Conservation (phyloP, 2,113 vertebrate species). For the Cheilinus undulatus region DNA sequence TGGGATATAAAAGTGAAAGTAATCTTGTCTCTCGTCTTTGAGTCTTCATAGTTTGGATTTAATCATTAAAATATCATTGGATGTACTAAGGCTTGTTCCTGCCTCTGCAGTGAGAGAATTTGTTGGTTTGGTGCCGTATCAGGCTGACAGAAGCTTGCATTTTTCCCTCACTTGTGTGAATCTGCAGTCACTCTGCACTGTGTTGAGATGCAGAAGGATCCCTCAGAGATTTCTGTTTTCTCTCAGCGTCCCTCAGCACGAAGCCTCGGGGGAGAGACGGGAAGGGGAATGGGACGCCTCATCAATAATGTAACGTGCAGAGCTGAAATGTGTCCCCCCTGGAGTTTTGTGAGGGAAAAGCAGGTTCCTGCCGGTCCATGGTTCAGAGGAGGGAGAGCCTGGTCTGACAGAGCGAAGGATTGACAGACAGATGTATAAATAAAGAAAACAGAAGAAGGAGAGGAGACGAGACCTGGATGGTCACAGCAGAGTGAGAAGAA, state of each 20-base stretch:
- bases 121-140: not conserved
- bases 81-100: not conserved
- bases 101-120: no score
- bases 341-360: conserved; percentile 11
- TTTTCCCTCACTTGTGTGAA: not conserved
- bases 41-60: not conserved
- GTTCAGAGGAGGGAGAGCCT: conserved; percentile 10
- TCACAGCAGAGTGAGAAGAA: not conserved
- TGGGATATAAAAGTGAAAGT: not conserved
- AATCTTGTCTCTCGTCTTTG: no score
- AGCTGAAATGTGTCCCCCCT: conserved; percentile 47
- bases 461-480: conserved; percentile 4
- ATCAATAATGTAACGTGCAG: conserved; percentile 60
- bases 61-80: not conserved
- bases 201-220: conserved; percentile 27
- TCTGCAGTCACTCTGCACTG: not conserved
- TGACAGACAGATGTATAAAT: not conserved
- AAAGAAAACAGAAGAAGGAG: not conserved
- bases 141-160: not conserved
- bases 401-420: not conserved
- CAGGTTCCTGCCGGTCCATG: conserved; percentile 21
- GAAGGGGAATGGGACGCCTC: conserved; percentile 22
- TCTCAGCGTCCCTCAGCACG: conserved; percentile 40
- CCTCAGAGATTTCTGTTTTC: conserved; percentile 38
- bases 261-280: conserved; percentile 22